These are phyloP conservation scores for Pyrrhosoma nymphula DNA, from an alignment of 2,888 invertebrate genomes.

Conservation along the genomic window DNA sequence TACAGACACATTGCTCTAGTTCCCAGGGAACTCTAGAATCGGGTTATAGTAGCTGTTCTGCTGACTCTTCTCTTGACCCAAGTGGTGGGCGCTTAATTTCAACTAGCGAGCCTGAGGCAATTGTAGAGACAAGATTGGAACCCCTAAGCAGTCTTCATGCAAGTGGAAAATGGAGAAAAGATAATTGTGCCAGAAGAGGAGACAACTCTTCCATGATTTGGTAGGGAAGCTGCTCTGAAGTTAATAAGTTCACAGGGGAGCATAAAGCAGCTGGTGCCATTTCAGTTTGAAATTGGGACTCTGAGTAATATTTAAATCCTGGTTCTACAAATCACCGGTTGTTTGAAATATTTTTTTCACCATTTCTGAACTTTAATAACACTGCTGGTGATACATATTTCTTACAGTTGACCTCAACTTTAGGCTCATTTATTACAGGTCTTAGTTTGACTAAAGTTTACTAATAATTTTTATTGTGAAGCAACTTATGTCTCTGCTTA, in stretches of 20 bases:
- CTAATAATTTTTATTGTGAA: background rate
- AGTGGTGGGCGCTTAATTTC: conserved; percentile 47
- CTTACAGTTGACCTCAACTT: background rate
- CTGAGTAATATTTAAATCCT: background rate
- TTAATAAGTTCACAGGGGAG: background rate
- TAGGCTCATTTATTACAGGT: background rate
- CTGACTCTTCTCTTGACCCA: conserved; percentile 52
- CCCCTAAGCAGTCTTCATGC: conserved; percentile 55
- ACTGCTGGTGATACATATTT: background rate
- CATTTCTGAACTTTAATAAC: background rate
- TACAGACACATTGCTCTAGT: conserved; percentile 59
- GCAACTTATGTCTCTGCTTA: background rate
- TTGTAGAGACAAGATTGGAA: conserved; percentile 63
- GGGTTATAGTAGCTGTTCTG: conserved; percentile 61
- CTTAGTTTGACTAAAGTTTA: background rate
- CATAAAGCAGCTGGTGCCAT: background rate
- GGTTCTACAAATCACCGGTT: background rate
- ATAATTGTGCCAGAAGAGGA: conserved; percentile 53
- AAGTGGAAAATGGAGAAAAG: conserved; percentile 58
- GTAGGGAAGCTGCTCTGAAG: background rate
- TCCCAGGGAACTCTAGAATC: conserved; percentile 63
- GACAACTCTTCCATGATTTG: conserved; percentile 38
- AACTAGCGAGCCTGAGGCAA: conserved; percentile 45
- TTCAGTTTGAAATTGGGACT: background rate
- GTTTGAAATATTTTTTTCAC: background rate